Percentiles rank a stretch among this genome's conserved stretches.
phyloP scores from a whole-genome alignment of 2,888 invertebrate genomes.

The Pharmacophagus antenor region DNA sequence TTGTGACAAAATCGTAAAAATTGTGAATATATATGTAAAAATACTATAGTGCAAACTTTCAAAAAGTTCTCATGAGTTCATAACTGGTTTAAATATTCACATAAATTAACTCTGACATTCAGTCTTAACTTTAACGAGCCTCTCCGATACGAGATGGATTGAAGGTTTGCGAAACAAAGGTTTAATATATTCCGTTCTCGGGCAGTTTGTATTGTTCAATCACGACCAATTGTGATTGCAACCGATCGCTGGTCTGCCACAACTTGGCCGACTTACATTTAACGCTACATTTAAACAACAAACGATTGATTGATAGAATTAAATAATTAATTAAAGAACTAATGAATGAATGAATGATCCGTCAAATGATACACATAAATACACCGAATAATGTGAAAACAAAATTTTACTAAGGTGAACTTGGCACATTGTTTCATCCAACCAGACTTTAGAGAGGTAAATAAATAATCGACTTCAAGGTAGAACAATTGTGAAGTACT shows the following conservation, averaged over 20 bases:
- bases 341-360: not conserved
- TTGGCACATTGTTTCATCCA: too few species aligned
- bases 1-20: too few species aligned
- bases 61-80: too few species aligned
- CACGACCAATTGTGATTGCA: slow-evolving; percentile 20
- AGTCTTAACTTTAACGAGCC: not conserved
- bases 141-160: not conserved
- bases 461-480: too few species aligned
- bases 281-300: not conserved
- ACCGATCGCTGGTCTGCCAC: slow-evolving; percentile 2
- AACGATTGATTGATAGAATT: not conserved
- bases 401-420: too few species aligned
- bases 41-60: too few species aligned
- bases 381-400: too few species aligned
- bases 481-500: too few species aligned
- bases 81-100: too few species aligned
- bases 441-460: too few species aligned
- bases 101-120: not conserved
- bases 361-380: too few species aligned
- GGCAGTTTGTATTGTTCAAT: slow-evolving; percentile 13
- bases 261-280: slow-evolving; percentile 15
- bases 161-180: not conserved
- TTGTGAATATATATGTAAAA: too few species aligned
- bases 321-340: not conserved
- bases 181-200: not conserved